Percentiles rank a stretch among this genome's conserved stretches.
phyloP scores from a whole-genome alignment of 2,113 vertebrate species.

The Neoarius graeffei region DNA sequence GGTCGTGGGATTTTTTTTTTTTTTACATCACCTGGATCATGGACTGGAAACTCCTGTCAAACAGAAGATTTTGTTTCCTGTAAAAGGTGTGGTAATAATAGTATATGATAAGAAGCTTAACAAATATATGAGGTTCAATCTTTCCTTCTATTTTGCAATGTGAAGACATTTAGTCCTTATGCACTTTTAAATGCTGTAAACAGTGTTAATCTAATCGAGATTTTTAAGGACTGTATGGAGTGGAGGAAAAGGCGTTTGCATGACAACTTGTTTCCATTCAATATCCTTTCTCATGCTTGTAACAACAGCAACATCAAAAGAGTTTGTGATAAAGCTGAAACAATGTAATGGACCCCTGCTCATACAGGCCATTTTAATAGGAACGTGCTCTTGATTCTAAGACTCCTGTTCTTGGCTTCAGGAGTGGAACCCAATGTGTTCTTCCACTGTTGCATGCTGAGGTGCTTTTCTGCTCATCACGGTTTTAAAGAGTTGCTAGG shows the following conservation, averaged over 20 bases:
- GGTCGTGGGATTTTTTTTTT: not conserved
- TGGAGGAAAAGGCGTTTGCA: constrained; percentile 31
- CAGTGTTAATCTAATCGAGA: not conserved
- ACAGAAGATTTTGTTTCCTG: constrained; percentile 20
- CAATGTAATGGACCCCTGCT: not conserved
- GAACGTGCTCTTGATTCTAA: too few relatives aligned
- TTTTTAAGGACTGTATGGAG: not conserved
- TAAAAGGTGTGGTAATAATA: constrained; percentile 30
- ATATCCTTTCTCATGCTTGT: not conserved
- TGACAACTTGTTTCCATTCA: constrained; percentile 10
- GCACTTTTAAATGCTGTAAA: not conserved
- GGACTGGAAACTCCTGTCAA: constrained; percentile 41
- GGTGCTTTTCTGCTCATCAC: too few relatives aligned
- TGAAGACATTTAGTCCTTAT: not conserved
- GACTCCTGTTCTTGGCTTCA: too few relatives aligned
- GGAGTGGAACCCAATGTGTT: too few relatives aligned
- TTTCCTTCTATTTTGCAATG: not conserved
- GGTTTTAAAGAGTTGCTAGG: too few relatives aligned
- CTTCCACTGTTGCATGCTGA: too few relatives aligned
- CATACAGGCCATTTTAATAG: not conserved
- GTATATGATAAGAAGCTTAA: not conserved
- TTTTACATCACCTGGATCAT: not conserved
- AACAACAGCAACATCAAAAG: not conserved
- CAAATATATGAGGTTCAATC: not conserved
- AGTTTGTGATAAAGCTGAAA: not conserved